Evolutionary conservation across 1,140 invertebrate species (phyloP), one percentile per base, ranked within the genome.

Genomic region (Forficula auricularia): DNA sequence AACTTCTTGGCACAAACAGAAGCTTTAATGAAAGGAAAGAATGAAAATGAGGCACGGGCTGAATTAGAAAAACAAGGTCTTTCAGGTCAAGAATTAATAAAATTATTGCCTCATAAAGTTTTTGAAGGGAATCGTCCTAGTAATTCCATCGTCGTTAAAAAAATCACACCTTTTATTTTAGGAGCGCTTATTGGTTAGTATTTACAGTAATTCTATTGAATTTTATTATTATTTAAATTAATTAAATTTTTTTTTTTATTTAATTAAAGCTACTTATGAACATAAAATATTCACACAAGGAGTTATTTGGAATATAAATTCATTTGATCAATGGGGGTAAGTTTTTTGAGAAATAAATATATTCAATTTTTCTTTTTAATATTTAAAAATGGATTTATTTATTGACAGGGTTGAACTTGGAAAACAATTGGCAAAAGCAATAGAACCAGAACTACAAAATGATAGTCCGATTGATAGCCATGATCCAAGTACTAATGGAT

Each of bases 1-100:
- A 99, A 99, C 65, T 98, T 97, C 66, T 68, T 99, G 36, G 96
- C 96, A 3, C 96, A 99, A 69, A 98, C 95, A 6, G 95, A 99
- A 65, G 91, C 91, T 14, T 65, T 96, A 7, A 92, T 94, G 85
- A 82, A 79, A 54, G 91, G 91, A 7, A 94, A 94, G 61, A 78
- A 69, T 12, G 48, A 63, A n/a, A 73, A 73, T 8, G 79, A 86
- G 61, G 88, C 83, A 0, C 70, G 70, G 52, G 64, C 63, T 0
- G 88, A 92, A 57, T 59, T 89, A 13, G 58, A 75, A 54, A 77
- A 79, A 54, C 70, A 77, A 8, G 82, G 82, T 12, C 57, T 85
- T 61, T 68, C 60, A 13, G 70, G 72, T 1, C 76, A 78, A 22
- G 76, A 82, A 47, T 57, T 96, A 2, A 65, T 74, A 16, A 75